Conservation (phyloP, 2,888 invertebrate species). For the Himalopsyche japonica region DNA sequence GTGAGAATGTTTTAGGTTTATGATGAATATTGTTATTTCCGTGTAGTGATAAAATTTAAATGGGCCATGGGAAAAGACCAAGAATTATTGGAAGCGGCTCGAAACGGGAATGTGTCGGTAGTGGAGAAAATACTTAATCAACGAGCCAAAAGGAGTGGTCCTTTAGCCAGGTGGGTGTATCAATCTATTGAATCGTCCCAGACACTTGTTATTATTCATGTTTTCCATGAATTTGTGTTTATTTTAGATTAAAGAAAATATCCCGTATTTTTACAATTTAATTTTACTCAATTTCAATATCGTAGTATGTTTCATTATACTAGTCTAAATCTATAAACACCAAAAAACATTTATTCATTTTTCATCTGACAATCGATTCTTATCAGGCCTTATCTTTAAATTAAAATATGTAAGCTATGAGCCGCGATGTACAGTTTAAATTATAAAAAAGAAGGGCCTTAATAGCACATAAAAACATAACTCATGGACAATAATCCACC, state of each 20-base stretch:
- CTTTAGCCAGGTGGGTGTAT: constrained; percentile 78
- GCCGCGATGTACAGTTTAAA: background rate
- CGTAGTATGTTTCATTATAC: background rate
- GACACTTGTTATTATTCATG: constrained; percentile 37
- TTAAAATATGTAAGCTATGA: background rate
- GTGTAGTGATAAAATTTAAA: constrained; percentile 45
- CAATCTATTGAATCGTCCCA: constrained; percentile 17
- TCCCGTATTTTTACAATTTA: background rate
- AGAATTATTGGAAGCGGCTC: constrained; percentile 93
- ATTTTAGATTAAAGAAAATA: background rate
- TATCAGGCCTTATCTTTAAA: background rate
- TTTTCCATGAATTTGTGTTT: constrained; percentile 6
- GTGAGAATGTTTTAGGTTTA: constrained; percentile 61
- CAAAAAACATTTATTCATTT: background rate
- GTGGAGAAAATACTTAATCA: constrained; percentile 90
- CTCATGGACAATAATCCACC: background rate
- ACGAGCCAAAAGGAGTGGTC: constrained; percentile 90
- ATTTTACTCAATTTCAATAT: background rate
- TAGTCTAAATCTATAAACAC: background rate
- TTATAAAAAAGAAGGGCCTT: background rate
- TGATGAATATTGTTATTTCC: constrained; percentile 49
- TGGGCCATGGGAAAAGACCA: constrained; percentile 93
- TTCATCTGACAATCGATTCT: constrained; percentile 2
- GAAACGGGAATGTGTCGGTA: constrained; percentile 85
- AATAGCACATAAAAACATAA: background rate